phyloP scores from a whole-genome alignment of 2,888 invertebrate genomes.

The Trichogramma dendrolimi region DNA sequence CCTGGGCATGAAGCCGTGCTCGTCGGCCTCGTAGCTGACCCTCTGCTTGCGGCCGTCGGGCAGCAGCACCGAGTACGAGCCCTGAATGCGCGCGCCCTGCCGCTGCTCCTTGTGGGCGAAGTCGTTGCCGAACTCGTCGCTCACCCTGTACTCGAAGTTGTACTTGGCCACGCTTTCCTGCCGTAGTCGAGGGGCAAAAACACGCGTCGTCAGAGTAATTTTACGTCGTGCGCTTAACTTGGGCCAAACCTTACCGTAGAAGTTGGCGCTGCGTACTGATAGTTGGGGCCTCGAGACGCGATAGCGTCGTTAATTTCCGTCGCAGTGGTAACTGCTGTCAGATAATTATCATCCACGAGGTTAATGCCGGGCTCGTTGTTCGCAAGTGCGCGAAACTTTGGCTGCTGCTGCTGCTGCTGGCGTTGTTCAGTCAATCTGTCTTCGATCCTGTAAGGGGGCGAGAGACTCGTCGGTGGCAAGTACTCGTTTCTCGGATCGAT shows the following conservation, averaged over 20 bases:
- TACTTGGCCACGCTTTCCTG: slow-evolving; percentile 38
- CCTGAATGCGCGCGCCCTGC: slow-evolving; percentile 48
- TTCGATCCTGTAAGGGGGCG: neutral
- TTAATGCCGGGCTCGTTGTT: no score
- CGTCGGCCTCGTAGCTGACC: slow-evolving; percentile 67
- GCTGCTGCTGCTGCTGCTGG: neutral
- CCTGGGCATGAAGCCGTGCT: slow-evolving; percentile 65
- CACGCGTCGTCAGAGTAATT: no score
- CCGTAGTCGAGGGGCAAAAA: no score
- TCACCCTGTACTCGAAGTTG: slow-evolving; percentile 48
- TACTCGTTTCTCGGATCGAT: slow-evolving; percentile 4
- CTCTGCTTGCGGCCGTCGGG: slow-evolving; percentile 56
- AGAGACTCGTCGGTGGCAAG: slow-evolving; percentile 4
- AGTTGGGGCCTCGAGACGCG: no score
- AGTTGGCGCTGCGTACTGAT: no score
- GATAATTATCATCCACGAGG: no score
- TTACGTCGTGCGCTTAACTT: no score
- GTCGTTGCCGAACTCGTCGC: slow-evolving; percentile 48
- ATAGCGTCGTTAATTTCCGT: no score
- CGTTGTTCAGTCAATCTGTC: neutral
- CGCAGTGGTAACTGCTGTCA: no score
- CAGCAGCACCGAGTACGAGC: slow-evolving; percentile 49
- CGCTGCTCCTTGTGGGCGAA: slow-evolving; percentile 51
- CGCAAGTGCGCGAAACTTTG: neutral
- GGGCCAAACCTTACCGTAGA: no score